Percentiles rank a stretch among this genome's conserved stretches.
Evolutionary conservation across 2,888 invertebrate species (phyloP).

Genomic region (Willowsia nigromaculata): DNA sequence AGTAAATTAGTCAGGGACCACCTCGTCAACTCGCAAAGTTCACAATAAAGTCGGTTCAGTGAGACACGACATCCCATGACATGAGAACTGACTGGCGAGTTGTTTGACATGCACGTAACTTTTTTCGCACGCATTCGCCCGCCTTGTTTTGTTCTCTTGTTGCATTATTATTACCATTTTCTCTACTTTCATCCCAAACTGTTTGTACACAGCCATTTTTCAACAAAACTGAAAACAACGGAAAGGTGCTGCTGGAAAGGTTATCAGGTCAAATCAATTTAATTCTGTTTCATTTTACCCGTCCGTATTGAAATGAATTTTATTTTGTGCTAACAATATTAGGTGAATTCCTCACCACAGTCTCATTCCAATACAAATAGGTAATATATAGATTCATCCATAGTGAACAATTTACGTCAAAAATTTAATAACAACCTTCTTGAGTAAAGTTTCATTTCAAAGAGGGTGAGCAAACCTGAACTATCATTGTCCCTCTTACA

Average conservation of each 20-base stretch:
- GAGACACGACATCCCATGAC: constrained; percentile 29
- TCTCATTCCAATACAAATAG: no score
- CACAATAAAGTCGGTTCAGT: constrained; percentile 18
- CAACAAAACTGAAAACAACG: neutral
- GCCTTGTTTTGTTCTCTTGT: constrained; percentile 9
- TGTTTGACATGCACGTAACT: constrained; percentile 37
- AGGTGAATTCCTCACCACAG: no score
- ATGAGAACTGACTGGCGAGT: constrained; percentile 38
- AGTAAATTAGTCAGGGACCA: constrained; percentile 42
- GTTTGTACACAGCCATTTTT: neutral
- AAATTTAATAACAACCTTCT: no score
- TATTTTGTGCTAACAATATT: no score
- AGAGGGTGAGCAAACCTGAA: no score
- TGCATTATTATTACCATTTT: neutral
- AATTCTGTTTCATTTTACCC: neutral
- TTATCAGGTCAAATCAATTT: constrained; percentile 50
- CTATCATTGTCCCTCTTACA: no score
- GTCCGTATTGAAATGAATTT: no score
- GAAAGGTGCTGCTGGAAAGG: neutral
- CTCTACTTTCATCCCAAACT: neutral
- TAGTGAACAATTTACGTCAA: no score
- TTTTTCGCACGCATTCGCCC: constrained; percentile 50
- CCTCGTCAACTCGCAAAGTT: constrained; percentile 32
- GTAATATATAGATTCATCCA: no score
- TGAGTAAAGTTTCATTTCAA: no score